Conservation (phyloP, 1,140 invertebrate genomes). For the Heliconius congener region DNA sequence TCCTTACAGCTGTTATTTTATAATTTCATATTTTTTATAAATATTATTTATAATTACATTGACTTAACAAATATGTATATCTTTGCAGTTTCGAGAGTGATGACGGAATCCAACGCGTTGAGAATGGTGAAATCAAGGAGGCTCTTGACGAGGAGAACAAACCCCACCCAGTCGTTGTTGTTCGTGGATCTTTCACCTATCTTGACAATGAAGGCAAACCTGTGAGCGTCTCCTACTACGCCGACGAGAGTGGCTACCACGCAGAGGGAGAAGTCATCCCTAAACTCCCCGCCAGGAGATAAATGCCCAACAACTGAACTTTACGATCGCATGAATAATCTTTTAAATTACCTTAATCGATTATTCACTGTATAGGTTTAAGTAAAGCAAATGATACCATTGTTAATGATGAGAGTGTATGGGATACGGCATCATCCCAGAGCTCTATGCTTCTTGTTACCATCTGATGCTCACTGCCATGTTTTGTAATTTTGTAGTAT, state of each 20-base stretch:
- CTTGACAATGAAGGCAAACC: conserved; percentile 57
- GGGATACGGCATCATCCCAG: conserved; percentile 38
- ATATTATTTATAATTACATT: conserved; percentile 10
- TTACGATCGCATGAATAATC: conserved; percentile 32
- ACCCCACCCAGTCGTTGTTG: conserved; percentile 64
- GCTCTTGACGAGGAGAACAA: conserved; percentile 75
- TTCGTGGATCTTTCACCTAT: conserved; percentile 71
- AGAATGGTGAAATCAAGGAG: conserved; percentile 66
- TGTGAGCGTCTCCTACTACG: conserved; percentile 73
- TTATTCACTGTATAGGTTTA: conserved; percentile 28
- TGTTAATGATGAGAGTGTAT: conserved; percentile 15
- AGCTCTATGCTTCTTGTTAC: conserved; percentile 38
- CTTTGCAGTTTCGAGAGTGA: conserved; percentile 62
- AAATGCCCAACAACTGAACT: conserved; percentile 35
- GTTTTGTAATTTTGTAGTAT: conserved; percentile 64
- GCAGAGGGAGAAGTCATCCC: conserved; percentile 70
- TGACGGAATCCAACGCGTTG: conserved; percentile 60
- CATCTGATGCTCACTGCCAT: conserved; percentile 65
- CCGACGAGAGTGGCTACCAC: conserved; percentile 82
- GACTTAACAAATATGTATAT: conserved; percentile 9
- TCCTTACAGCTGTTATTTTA: background rate
- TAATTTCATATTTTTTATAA: background rate
- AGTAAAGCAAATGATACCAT: background rate
- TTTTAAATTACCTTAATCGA: conserved; percentile 6
- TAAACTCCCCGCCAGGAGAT: conserved; percentile 48